These are phyloP conservation scores for Heterotilapia buettikoferi DNA, from an alignment of 2,113 vertebrate species.

Conservation along the genomic window DNA sequence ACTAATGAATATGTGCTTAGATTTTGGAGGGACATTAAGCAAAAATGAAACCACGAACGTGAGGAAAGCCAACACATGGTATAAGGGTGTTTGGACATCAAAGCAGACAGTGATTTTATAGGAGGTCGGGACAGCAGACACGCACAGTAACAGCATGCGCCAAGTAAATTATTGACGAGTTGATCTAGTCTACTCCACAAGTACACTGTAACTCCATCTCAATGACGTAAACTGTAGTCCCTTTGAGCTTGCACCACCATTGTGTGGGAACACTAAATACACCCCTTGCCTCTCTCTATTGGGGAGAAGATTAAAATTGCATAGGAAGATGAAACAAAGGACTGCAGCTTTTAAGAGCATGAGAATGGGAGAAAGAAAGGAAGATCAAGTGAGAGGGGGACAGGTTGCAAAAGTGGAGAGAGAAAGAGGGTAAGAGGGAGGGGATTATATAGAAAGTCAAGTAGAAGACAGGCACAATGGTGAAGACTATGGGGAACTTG, in stretches of 20 bases:
- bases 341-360: constrained; percentile 3
- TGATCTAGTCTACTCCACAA: not conserved
- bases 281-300: not conserved
- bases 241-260: not conserved
- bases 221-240: not conserved
- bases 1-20: not conserved
- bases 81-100: not conserved
- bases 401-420: not conserved
- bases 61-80: not conserved
- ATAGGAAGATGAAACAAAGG: constrained; percentile 1
- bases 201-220: not conserved
- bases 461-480: not conserved
- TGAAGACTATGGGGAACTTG: not conserved
- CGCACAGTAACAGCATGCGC: not conserved
- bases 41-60: not conserved
- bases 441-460: not conserved
- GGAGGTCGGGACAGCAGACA: not conserved
- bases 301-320: constrained; percentile 24
- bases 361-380: not conserved
- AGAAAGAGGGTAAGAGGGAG: not conserved
- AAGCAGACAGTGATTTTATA: not conserved
- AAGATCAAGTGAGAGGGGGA: not conserved
- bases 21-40: not conserved
- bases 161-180: constrained; percentile 32
- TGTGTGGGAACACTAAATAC: not conserved